Base-by-base conservation (phyloP, 2,113 vertebrate genomes). In the Proterorhinus semilunaris region DNA sequence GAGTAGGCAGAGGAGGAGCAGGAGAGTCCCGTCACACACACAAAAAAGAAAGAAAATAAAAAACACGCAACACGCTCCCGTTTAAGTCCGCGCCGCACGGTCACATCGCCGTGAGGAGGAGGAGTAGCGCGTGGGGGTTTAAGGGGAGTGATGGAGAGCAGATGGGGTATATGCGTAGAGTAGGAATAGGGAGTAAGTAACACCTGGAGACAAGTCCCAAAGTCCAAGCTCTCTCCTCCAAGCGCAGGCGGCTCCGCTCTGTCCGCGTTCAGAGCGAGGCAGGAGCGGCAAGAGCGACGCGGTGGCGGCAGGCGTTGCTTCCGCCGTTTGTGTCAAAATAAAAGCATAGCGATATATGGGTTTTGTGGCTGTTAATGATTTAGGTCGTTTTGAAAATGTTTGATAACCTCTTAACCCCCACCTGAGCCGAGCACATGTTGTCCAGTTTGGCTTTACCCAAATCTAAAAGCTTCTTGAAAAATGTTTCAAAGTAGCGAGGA, bases 131-230 rank as follows among this genome's bases (percentile, higher is more conserved):
- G 27, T 36, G 27, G 27, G 69, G 46, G 3, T 75, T 43, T 69
- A 47, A 59, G 65, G 36, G 36, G 51, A 49, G 6, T 42, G 21
- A 66, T 45, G 21, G 12, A 59, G 13, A 13, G 6, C 16, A 68
- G 42, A 8, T 5, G 46, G 51, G 51, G 51, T 53, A 8, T n/a
- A 15, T 65, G 15, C 57, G 17, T 11, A 5, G 27, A 36, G 27
- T 36, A 36, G 27, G 43, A 21, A n/a, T 27, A n/a, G 1, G 78
- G 27, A 36, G 27, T 36, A 36, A 55, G 64, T 69, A 68, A 81
- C 67, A 79, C 69, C 69, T 69, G 72, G 72, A 82, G 70, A 80
- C 55, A 49, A 71, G 55, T 69, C 68, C n/a, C 70, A 86, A 87
- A 86, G 81, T 70, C 49, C 72, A 72, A 84, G 48, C 47, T 55